These are phyloP conservation scores for Drosophila ananassae DNA, from an alignment of 1,140 invertebrate species.

Conservation along the genomic window DNA sequence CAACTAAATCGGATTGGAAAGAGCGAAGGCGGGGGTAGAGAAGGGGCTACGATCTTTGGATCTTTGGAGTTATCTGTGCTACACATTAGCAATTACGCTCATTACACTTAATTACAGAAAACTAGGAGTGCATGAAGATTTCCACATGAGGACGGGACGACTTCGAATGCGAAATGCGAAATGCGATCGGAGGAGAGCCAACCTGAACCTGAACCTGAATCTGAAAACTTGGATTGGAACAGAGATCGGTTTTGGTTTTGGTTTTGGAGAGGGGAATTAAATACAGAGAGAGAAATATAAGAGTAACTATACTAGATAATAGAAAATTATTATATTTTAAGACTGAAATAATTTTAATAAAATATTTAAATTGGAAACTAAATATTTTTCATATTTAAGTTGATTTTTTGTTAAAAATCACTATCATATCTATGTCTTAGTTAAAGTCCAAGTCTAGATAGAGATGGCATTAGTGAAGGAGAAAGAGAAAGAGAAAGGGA, in stretches of 20 bases:
- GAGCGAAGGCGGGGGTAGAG: background rate
- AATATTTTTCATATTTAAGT: too few species aligned
- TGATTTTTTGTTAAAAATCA: too few species aligned
- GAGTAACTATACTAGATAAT: too few species aligned
- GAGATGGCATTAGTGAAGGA: constrained; percentile 24
- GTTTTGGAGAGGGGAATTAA: constrained; percentile 4
- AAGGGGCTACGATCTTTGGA: constrained; percentile 1
- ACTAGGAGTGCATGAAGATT: constrained; percentile 83
- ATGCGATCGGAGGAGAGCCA: constrained; percentile 23
- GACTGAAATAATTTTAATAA: background rate
- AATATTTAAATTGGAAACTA: background rate
- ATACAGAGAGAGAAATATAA: background rate
- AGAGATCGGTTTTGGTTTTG: constrained; percentile 2
- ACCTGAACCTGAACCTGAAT: constrained; percentile 31
- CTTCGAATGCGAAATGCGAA: constrained; percentile 38
- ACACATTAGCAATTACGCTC: constrained; percentile 84
- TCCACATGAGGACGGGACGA: constrained; percentile 63
- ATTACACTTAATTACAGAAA: constrained; percentile 84
- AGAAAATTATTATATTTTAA: too few species aligned
- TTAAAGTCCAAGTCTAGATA: constrained; percentile 13
- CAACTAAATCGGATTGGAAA: constrained; percentile 61
- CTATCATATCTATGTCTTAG: background rate
- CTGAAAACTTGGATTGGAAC: background rate
- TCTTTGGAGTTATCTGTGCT: constrained; percentile 61
- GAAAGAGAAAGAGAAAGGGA: constrained; percentile 50